phyloP scores from a whole-genome alignment of 2,113 vertebrate genomes.

The Phalacrocorax brasilianus region DNA sequence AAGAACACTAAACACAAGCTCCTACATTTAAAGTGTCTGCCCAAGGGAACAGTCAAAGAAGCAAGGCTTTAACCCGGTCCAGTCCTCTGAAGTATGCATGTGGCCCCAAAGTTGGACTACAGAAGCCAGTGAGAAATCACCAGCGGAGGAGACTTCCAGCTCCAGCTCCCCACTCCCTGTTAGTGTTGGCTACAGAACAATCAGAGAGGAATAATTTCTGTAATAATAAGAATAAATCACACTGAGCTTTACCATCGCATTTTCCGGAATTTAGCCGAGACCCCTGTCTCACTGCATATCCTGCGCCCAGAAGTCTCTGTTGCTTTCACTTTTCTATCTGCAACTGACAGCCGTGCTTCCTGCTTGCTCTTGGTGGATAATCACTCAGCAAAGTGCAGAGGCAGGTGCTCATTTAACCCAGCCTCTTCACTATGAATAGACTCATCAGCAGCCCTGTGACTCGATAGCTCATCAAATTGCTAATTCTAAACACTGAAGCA shows the following conservation, averaged over 20 bases:
- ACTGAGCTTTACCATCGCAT: neutral
- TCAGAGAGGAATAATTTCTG: neutral
- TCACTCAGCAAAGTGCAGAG: neutral
- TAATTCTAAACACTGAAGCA: slow-evolving; percentile 51
- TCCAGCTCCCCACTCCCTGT: neutral
- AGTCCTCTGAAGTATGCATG: neutral
- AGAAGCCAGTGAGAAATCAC: neutral
- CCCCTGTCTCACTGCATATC: neutral
- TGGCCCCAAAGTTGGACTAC: neutral
- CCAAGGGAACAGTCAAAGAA: neutral
- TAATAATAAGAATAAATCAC: neutral
- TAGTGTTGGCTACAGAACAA: neutral
- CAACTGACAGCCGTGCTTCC: neutral
- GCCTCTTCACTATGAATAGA: slow-evolving; percentile 61
- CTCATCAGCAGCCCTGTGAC: slow-evolving; percentile 55
- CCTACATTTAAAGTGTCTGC: neutral
- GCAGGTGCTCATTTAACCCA: slow-evolving; percentile 52
- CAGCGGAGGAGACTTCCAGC: neutral
- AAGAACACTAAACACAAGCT: neutral
- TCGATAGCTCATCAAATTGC: slow-evolving; percentile 42
- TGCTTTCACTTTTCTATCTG: slow-evolving; percentile 3
- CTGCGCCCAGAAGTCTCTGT: neutral
- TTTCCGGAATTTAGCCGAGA: neutral
- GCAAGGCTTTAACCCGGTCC: neutral
- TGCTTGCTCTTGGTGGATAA: slow-evolving; percentile 17